Evolutionary conservation across 1,140 invertebrate genomes (phyloP), one percentile per base, ranked within the genome.

Genomic region (Arion vulgaris): DNA sequence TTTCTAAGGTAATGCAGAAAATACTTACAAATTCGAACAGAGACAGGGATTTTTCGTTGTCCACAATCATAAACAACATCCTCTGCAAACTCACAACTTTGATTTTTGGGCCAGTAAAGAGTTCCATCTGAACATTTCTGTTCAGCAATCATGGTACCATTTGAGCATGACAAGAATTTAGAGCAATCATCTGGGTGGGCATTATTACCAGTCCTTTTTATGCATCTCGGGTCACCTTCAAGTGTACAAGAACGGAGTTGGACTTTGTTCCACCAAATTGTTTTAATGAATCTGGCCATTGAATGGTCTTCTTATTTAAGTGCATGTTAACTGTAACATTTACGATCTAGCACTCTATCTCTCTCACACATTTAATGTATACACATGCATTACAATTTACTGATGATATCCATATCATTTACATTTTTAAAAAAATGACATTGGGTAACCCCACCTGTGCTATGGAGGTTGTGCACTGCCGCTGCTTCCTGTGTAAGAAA

Each of bases 171-270:
- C 15, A 87, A 34, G 78, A 87, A 87, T 57, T 83, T 81, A 19
- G 86, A 87, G 74, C 86, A 87, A 79, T 87, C 86, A 0, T 87
- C 84, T 38, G 86, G 86, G 74, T 87, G 85, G 15, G 82, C 75
- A 81, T 86, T 87, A 81, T 87, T 87, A 19, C 86, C 86, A 32
- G 82, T 85, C 41, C 84, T 82, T 41, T 86, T 87, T 28, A 85
- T 38, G 57, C 86, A 87, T 19, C 86, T 82, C 13, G 80, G 80
- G 36, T 87, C 86, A 69, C 82, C 86, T 87, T 74, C 0, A 73
- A 72, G 36, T 57, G 53, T 57, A 57, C 17, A 57, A 57, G 53
- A 57, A 23, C 23, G 53, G 23, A 23, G 1, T 19, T n/a, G n/a
- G n/a, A n/a, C n/a, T n/a, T n/a, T n/a, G n/a, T n/a, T n/a, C n/a